Evolutionary conservation across 2,888 invertebrate species (phyloP), one percentile per base, ranked within the genome.

Genomic region (Aquatica leii): DNA sequence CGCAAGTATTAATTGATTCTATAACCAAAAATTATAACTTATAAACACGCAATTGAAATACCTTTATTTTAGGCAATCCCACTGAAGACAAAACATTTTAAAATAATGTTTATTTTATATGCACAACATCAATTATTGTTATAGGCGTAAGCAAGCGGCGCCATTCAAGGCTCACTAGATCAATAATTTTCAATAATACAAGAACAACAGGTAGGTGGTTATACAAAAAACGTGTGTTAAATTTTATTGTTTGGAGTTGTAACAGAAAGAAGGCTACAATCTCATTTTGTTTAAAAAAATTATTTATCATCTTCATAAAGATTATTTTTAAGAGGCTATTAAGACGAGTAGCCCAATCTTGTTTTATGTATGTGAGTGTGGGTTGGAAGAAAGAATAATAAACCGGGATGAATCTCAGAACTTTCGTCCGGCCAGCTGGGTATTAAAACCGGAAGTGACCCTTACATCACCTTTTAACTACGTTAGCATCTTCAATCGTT

Each of bases 161-260:
- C 74, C 74, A 69, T 71, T 73, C 76, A 76, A 76, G 76, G 76
- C 62, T 71, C 67, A 59, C 70, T 61, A 68, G 72, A 71, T 74
- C 69, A 70, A 74, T 72, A 70, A 68, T 67, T 60, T 66, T 67
- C 67, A 71, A 66, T 67, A 68, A 68, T 69, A 67, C 51, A 61
- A 56, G 70, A 70, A 64, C 69, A 66, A 68, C 71, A 71, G 70
- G 72, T 66, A 66, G 70, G 68, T 58, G 53, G 53, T 64, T 55
- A 59, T 62, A 65, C 54, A 60, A 65, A 63, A 59, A 59, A 54
- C 50, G 14, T 43, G 15, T 20, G 11, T 52, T 34, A n/a, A 41
- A 58, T 56, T 43, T 51, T 51, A 52, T 37, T 34, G 52, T 52
- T 14, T 12, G 12, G n/a, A 34, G 49, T 48, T 57, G 48, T 37